A percentile compares a stretch with the other conserved stretches of the same genome.
Evolutionary conservation across 2,888 invertebrate species (phyloP).

Genomic region (Patella pellucida): DNA sequence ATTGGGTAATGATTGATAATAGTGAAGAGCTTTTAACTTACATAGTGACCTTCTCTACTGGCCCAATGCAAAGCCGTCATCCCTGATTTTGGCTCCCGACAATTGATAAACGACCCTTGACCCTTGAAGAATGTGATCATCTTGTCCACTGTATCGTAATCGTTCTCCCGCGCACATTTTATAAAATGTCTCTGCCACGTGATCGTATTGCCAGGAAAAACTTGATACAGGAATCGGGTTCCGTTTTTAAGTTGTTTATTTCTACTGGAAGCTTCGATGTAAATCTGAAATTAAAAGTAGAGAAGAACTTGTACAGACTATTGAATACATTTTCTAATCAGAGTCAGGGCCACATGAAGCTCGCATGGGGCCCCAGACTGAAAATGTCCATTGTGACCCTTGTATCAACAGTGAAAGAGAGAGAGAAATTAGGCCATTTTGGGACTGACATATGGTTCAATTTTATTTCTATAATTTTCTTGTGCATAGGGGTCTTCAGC

Average conservation of each 20-base stretch:
- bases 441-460: too few species aligned
- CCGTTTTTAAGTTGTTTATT: conserved; percentile 65
- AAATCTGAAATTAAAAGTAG: conserved; percentile 54
- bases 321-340: too few species aligned
- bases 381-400: too few species aligned
- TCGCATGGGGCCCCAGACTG: too few species aligned
- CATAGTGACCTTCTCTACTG: conserved; percentile 64
- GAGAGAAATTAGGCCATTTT: too few species aligned
- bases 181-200: conserved; percentile 65
- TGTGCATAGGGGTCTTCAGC: too few species aligned
- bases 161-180: conserved; percentile 63
- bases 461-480: too few species aligned
- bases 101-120: conserved; percentile 65
- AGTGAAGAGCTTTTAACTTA: conserved; percentile 39
- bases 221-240: conserved; percentile 66
- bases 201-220: conserved; percentile 66
- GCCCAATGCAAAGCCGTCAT: conserved; percentile 68
- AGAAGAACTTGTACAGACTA: not conserved
- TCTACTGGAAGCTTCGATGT: conserved; percentile 62
- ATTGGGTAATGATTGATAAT: not conserved
- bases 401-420: too few species aligned
- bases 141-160: conserved; percentile 63
- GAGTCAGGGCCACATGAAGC: too few species aligned
- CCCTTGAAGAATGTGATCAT: conserved; percentile 66
- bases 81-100: conserved; percentile 62